These are phyloP conservation scores for Aphis craccivora DNA, from an alignment of 1,140 invertebrate genomes.

Conservation along the genomic window DNA sequence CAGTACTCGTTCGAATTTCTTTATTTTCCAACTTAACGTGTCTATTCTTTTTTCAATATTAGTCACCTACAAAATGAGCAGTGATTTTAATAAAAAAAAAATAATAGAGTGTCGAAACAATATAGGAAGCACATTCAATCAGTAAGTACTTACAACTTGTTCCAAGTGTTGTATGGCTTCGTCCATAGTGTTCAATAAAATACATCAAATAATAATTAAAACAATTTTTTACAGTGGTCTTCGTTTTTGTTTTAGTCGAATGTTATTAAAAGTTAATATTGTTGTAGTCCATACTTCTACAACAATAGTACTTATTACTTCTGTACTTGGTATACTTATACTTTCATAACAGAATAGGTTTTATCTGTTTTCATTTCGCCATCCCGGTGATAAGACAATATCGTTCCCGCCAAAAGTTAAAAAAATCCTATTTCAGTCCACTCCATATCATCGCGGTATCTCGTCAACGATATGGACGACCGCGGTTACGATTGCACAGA, in stretches of 20 bases:
- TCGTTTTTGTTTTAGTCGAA: background rate
- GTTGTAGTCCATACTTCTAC: too few species aligned
- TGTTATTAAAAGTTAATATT: background rate
- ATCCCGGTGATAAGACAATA: background rate
- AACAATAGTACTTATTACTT: too few species aligned
- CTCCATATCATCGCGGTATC: background rate
- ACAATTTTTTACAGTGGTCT: background rate
- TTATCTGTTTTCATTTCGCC: background rate
- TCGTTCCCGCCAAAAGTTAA: background rate
- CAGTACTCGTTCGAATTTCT: constrained; percentile 20
- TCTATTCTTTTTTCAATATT: constrained; percentile 46
- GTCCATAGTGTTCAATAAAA: constrained; percentile 3
- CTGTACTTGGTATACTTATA: background rate
- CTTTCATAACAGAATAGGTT: background rate
- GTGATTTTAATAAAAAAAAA: background rate
- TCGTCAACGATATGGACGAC: background rate
- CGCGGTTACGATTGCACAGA: background rate
- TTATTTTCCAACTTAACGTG: constrained; percentile 45
- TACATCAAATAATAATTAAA: constrained; percentile 13
- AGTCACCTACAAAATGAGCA: background rate
- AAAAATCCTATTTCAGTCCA: background rate
- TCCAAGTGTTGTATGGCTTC: constrained; percentile 16
- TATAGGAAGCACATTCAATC: too few species aligned
- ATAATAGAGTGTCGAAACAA: background rate
- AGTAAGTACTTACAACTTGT: background rate